Evolutionary conservation across 2,888 invertebrate species (phyloP), one percentile per base, ranked within the genome.

Genomic region (Scaptomyza reducta): DNA sequence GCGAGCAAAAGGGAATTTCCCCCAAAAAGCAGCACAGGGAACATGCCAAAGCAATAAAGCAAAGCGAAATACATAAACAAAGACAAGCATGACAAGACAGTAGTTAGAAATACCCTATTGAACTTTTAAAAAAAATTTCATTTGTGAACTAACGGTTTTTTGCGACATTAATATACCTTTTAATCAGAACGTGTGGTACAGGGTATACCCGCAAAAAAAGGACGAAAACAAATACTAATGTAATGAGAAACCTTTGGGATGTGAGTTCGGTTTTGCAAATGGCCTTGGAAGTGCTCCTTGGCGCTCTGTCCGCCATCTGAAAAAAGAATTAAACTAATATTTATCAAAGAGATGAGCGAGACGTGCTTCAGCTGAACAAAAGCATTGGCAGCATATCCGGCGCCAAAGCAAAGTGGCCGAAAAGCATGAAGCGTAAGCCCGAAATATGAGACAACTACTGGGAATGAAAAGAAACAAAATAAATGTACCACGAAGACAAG

Each of bases 291-390:
- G 13, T 42, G 42, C 55, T 54, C 10, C 49, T 56, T 44, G 14
- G 35, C 16, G 42, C 49, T 51, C 29, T 31, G 33, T 16, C 31
- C 35, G 67, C n/a, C 67, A 62, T 63, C 65, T 66, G 63, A 55
- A 61, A 78, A 78, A 79, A 60, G 85, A 81, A 87, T 84, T 84
- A 88, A 87, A 79, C 86, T 72, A 88, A 86, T 87, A 88, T 86
- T 88, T 88, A 77, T 81, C 77, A 84, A 87, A 87, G 73, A 77
- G 74, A 74, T 87, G 82, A 81, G 74, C 65, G 72, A 74, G 75
- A 79, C 73, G 75, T 76, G 78, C 87, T 83, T 70, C 49, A 86
- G 59, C 59, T 65, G 77, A 88, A 87, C 88, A 86, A 86, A 87
- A 70, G 84, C 70, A 51, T 47, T 55, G 82, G 45, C 62, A 75